phyloP scores from a whole-genome alignment of 2,888 invertebrate species.

The Alsophila aescularia region DNA sequence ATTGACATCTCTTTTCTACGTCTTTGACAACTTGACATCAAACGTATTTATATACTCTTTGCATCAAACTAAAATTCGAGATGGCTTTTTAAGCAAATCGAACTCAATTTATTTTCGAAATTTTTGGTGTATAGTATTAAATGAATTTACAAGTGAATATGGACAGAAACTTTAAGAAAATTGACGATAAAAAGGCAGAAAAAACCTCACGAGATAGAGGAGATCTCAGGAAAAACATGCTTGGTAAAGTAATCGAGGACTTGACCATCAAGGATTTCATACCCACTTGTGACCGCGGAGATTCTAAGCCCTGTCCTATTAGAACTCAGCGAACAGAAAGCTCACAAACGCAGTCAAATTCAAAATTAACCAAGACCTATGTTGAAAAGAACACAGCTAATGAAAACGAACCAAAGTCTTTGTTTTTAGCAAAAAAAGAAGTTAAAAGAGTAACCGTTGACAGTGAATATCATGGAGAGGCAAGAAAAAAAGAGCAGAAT shows the following conservation, averaged over 20 bases:
- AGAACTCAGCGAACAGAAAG: slow-evolving; percentile 6
- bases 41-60: no score
- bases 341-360: neutral
- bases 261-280: slow-evolving; percentile 18
- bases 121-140: slow-evolving; percentile 35
- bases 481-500: neutral
- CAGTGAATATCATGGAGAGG: neutral
- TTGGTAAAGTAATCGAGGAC: slow-evolving; percentile 8
- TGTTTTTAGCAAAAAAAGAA: neutral
- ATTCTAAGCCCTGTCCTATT: slow-evolving; percentile 27
- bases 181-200: slow-evolving; percentile 35
- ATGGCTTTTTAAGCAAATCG: no score
- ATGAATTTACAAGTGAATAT: slow-evolving; percentile 35
- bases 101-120: slow-evolving; percentile 17
- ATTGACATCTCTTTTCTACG: no score
- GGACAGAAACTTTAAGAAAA: slow-evolving; percentile 29
- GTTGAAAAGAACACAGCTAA: neutral
- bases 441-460: neutral
- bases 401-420: neutral
- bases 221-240: slow-evolving; percentile 31
- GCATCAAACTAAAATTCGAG: no score
- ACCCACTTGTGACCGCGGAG: slow-evolving; percentile 48
- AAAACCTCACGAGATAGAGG: slow-evolving; percentile 39
- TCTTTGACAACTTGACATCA: no score
- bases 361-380: neutral